A percentile compares a stretch with the other conserved stretches of the same genome.
Conservation (phyloP, 2,888 invertebrate species). For the Toxonevra muliebris region DNA sequence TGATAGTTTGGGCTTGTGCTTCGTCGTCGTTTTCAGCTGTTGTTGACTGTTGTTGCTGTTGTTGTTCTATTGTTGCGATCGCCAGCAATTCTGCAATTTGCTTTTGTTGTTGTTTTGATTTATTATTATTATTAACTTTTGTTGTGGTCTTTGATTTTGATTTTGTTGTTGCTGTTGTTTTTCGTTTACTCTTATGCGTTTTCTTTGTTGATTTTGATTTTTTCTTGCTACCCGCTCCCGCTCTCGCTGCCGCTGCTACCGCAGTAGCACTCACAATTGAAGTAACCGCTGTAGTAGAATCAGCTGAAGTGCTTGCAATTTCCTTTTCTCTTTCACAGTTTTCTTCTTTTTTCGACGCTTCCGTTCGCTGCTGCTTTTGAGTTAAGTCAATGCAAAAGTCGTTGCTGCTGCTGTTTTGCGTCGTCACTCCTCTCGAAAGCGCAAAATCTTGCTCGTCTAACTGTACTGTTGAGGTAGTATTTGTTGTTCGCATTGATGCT, state of each 20-base stretch:
- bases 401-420: slow-evolving; percentile 22
- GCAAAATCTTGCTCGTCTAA: background rate
- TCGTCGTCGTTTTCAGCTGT: background rate
- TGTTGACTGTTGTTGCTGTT: background rate
- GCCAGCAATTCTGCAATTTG: slow-evolving; percentile 53
- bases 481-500: background rate
- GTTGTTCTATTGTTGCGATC: background rate
- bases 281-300: background rate
- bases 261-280: background rate
- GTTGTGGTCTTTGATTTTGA: background rate
- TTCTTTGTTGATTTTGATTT: slow-evolving; percentile 36
- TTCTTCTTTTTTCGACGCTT: slow-evolving; percentile 41
- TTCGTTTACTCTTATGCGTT: slow-evolving; percentile 14
- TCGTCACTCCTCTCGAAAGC: background rate
- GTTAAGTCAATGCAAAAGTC: background rate
- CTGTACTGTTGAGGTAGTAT: slow-evolving; percentile 22
- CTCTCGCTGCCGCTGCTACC: background rate
- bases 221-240: slow-evolving; percentile 9
- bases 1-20: slow-evolving; percentile 4
- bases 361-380: slow-evolving; percentile 30
- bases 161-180: slow-evolving; percentile 7
- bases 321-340: slow-evolving; percentile 33
- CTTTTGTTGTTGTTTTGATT: slow-evolving; percentile 35
- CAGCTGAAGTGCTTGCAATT: background rate
- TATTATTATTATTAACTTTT: background rate